Evolutionary conservation across 2,888 invertebrate genomes (phyloP).

Genomic region (Leptinotarsa tumamoca): DNA sequence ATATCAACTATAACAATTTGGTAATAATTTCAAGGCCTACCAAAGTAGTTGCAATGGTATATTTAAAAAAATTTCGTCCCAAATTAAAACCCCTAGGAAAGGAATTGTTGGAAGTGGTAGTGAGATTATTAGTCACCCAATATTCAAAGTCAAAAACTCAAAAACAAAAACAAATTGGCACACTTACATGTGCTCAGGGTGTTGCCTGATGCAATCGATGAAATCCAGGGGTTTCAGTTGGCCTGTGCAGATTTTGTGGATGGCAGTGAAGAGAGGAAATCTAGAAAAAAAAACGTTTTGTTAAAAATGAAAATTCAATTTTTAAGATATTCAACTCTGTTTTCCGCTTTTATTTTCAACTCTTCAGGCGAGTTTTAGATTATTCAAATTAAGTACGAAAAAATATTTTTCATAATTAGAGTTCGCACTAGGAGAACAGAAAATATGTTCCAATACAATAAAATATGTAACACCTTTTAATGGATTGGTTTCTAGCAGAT

Average conservation of each 20-base stretch:
- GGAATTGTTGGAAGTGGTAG: neutral
- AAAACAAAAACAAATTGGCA: slow-evolving; percentile 34
- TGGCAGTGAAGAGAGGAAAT: slow-evolving; percentile 96
- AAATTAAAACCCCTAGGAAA: slow-evolving; percentile 4
- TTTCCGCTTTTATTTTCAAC: neutral
- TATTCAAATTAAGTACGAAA: too few species aligned
- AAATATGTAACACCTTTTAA: too few species aligned
- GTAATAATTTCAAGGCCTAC: neutral
- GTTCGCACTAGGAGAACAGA: too few species aligned
- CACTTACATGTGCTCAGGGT: slow-evolving; percentile 97
- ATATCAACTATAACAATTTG: neutral
- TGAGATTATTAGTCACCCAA: slow-evolving; percentile 21
- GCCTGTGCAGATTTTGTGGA: slow-evolving; percentile 92
- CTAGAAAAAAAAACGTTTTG: slow-evolving; percentile 67
- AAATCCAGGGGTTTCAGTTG: slow-evolving; percentile 83
- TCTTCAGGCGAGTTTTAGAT: too few species aligned
- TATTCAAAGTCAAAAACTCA: slow-evolving; percentile 4
- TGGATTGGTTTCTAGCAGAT: too few species aligned
- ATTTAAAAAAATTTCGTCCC: neutral
- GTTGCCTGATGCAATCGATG: slow-evolving; percentile 92
- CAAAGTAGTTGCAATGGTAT: neutral
- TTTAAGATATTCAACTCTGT: neutral
- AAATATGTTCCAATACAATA: too few species aligned
- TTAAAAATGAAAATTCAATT: neutral
- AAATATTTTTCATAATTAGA: too few species aligned